phyloP scores from a whole-genome alignment of 2,888 invertebrate species.

The Drosophila buzzatii region DNA sequence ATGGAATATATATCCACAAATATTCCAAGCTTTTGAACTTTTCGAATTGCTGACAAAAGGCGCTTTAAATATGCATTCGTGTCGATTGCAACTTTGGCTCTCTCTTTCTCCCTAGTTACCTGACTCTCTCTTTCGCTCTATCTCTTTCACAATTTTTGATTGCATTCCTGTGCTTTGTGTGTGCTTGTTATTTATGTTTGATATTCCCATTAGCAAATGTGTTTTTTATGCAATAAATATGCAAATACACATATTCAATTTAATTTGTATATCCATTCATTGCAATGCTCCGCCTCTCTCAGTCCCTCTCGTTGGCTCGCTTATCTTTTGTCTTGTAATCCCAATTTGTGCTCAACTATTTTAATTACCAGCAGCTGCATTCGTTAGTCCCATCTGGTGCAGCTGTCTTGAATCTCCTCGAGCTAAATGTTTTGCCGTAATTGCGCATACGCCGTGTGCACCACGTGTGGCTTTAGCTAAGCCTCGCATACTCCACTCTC shows the following conservation, averaged over 20 bases:
- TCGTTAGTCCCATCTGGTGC: slow-evolving; percentile 19
- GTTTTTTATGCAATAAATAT: slow-evolving; percentile 53
- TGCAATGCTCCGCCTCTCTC: neutral
- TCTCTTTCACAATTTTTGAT: neutral
- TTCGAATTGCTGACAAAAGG: slow-evolving; percentile 29
- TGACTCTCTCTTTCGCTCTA: neutral
- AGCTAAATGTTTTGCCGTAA: slow-evolving; percentile 19
- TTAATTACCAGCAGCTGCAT: slow-evolving; percentile 43
- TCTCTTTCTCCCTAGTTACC: neutral
- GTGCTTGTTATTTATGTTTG: slow-evolving; percentile 27
- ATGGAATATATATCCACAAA: neutral
- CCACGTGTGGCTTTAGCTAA: slow-evolving; percentile 1
- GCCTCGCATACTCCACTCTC: neutral
- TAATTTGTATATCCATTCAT: slow-evolving; percentile 17
- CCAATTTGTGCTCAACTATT: slow-evolving; percentile 24
- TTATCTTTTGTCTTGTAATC: neutral
- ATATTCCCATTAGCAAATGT: slow-evolving; percentile 29
- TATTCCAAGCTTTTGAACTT: slow-evolving; percentile 4
- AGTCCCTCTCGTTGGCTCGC: too few species aligned
- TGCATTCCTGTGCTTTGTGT: slow-evolving; percentile 16
- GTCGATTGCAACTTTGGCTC: slow-evolving; percentile 18
- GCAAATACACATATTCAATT: slow-evolving; percentile 49
- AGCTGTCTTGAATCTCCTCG: neutral
- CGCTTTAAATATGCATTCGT: slow-evolving; percentile 46
- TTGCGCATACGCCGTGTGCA: slow-evolving; percentile 46